Evolutionary conservation across 64 coral and sea anemone species (phyloP), one percentile per base, ranked within the genome.

Genomic region (Platygyra sinensis): DNA sequence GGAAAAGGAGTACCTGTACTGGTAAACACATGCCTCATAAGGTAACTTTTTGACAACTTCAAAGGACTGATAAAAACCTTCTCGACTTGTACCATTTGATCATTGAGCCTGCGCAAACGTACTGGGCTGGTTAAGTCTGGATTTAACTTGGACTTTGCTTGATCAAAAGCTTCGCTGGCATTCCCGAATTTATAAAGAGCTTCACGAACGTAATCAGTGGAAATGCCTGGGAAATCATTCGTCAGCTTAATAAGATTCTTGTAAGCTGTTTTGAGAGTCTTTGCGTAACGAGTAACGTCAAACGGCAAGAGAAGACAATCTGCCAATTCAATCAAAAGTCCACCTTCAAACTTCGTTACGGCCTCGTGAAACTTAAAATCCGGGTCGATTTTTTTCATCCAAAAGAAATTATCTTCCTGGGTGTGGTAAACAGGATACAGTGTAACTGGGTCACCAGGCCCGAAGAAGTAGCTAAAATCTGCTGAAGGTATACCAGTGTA

Each of bases 341-440:
- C 86, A 1, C 89, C 96, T 24, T 81, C 79, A 13, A 98, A 83
- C 39, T 98, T 78, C 17, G 92, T 72, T 18, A 98, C 71, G 4
- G 87, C 79, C 31, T 92, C 86, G 60, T 98, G 96, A 33, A 92
- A 89, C 51, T 89, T 62, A 76, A 92, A 98, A 6, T 87, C 52
- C 19, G 96, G 96, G 51, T 98, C 96, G 42, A 92, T 62, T 31
- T 28, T 94, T 84, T 90, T 90, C 20, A 94, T 75, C 93, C 93
- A 98, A 3, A 94, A 75, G 46, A 89, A 98, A 3, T 90, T 98
- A 20, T 98, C 96, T 16, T 91, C 77, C 60, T 94, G 90, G 1
- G 96, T 75, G 79, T 98, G 96, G 54, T 98, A 98, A 16, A 98
- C 93, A 27, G 96, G 96, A 42, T 94, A 98, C 0, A 55, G 38